Percentiles rank a stretch among this genome's conserved stretches.
These are phyloP conservation scores for Poecilia latipinna DNA, from an alignment of 2,113 vertebrate species.

Conservation along the genomic window DNA sequence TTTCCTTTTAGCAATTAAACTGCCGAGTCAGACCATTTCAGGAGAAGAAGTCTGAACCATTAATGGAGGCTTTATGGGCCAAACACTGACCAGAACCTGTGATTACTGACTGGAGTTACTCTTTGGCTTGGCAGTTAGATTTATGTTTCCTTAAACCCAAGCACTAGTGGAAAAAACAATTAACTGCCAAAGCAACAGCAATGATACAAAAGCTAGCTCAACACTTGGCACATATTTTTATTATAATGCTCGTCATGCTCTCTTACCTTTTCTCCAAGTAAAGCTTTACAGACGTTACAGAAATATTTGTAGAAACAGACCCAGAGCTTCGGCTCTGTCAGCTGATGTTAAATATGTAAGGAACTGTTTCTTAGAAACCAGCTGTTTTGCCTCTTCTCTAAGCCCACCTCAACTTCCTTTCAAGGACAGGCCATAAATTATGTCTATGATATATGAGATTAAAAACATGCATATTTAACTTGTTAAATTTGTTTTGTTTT, in stretches of 20 bases:
- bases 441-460: neutral
- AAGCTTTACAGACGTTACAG: neutral
- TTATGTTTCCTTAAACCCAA: neutral
- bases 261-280: neutral
- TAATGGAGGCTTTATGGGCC: constrained; percentile 18
- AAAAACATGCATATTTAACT: neutral
- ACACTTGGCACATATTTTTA: neutral
- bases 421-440: neutral
- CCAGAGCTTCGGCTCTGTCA: neutral
- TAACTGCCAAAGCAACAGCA: constrained; percentile 5
- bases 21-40: constrained; percentile 3
- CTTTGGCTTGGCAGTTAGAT: constrained; percentile 1
- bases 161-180: constrained; percentile 9
- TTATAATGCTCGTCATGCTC: neutral
- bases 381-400: neutral
- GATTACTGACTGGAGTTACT: constrained; percentile 19
- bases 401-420: neutral
- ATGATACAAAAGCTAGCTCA: neutral
- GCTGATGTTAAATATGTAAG: neutral
- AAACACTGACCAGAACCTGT: constrained; percentile 19
- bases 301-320: neutral
- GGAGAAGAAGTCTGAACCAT: constrained; percentile 6
- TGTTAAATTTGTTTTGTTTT: neutral
- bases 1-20: neutral
- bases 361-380: neutral